Base-by-base conservation (phyloP, 30 jellyfish, hydroid and myxozoan genomes). In the Hydra vulgaris region DNA sequence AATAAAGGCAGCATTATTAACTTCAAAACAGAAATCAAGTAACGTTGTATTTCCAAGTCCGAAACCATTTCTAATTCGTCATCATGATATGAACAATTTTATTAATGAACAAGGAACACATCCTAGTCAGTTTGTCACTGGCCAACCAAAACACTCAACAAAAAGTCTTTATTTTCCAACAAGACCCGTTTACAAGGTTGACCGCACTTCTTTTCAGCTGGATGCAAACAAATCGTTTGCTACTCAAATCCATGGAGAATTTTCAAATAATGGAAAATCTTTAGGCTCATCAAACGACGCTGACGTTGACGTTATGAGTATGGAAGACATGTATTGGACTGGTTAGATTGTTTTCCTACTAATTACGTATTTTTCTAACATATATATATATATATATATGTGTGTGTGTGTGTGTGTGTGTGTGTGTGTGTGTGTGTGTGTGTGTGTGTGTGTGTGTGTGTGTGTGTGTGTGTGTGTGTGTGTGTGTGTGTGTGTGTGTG, bases 291-390 rank as follows among this genome's bases (percentile, higher is more conserved):
- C 84, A 7, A 22, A 18, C 17, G 40, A 18, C 15, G 19, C 83
- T 15, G 80, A 73, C 53, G 66, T 85, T 85, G 93, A 91, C 4
- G 87, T 71, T 72, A 68, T 92, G 70, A 92, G 86, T 73, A 77
- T 92, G 94, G 96, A 92, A 17, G 98, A 92, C 72, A 69, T 92
- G 89, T 92, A 83, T 74, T 92, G 98, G 98, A 92, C 98, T n/a
- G 98, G 98, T 92, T 70, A 23, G 71, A 0, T 0, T 26, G 24
- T 40, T 40, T 40, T 3, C n/a, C n/a, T n/a, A n/a, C n/a, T n/a
- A n/a, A n/a, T n/a, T n/a, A n/a, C n/a, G n/a, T n/a, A n/a, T n/a
- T n/a, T n/a, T n/a, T n/a, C n/a, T n/a, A n/a, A n/a, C n/a, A n/a
- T n/a, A n/a, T n/a, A n/a, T n/a, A n/a, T n/a, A n/a, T n/a, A n/a